A percentile compares a stretch with the other conserved stretches of the same genome.
phyloP scores from a whole-genome alignment of 2,113 vertebrate genomes.

The Psettodes erumei region DNA sequence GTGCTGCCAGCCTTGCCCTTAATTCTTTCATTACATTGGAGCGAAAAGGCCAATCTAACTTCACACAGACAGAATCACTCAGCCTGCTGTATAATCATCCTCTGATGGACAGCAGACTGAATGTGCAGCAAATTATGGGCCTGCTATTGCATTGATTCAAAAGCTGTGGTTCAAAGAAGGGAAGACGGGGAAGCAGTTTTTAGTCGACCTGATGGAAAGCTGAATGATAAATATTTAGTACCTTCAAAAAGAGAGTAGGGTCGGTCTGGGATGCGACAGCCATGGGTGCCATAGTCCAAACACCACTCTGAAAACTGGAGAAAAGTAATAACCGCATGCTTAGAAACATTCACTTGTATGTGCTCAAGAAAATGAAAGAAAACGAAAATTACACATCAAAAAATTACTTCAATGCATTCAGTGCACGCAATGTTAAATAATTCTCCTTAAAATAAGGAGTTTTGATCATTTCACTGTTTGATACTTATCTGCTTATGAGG shows the following conservation, averaged over 20 bases:
- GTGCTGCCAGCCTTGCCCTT: background rate
- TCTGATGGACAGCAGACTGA: background rate
- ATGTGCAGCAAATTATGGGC: background rate
- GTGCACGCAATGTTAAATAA: too few relatives aligned
- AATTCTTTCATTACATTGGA: background rate
- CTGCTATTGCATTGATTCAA: background rate
- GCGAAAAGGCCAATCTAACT: background rate
- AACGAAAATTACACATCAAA: background rate
- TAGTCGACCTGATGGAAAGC: background rate
- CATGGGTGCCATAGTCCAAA: constrained; percentile 94
- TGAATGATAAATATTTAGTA: constrained; percentile 62
- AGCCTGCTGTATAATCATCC: background rate
- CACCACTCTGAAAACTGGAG: constrained; percentile 98
- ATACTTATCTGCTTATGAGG: background rate
- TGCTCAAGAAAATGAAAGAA: background rate
- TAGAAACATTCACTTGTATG: background rate
- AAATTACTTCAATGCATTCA: background rate
- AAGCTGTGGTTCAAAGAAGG: background rate
- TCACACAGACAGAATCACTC: background rate
- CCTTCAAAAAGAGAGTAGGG: constrained; percentile 99
- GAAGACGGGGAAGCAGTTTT: background rate
- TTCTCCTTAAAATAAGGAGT: too few relatives aligned
- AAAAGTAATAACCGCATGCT: background rate
- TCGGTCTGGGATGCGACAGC: constrained; percentile 96
- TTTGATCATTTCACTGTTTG: background rate